Conservation (phyloP, 1,140 invertebrate species). For the Ephestia elutella region DNA sequence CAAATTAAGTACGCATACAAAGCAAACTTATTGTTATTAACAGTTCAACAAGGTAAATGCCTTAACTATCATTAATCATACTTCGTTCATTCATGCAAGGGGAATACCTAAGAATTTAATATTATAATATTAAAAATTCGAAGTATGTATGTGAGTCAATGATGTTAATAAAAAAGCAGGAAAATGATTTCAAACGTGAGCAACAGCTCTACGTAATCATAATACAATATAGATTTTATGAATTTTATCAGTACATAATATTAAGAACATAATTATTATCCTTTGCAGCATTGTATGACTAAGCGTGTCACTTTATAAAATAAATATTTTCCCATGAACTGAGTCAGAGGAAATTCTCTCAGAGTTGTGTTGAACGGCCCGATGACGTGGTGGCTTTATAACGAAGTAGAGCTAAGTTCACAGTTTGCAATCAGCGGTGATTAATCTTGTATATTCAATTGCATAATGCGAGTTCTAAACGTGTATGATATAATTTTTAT, state of each 20-base stretch:
- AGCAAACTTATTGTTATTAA: too few species aligned
- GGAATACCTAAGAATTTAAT: too few species aligned
- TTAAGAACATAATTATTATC: background rate
- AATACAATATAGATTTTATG: background rate
- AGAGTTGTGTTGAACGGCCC: background rate
- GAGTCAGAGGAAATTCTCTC: conserved; percentile 15
- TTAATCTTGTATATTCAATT: background rate
- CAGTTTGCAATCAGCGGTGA: background rate
- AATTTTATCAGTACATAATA: background rate
- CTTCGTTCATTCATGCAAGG: too few species aligned
- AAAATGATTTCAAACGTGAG: background rate
- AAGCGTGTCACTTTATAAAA: conserved; percentile 6
- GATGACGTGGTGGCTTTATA: conserved; percentile 9
- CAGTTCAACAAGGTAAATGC: too few species aligned
- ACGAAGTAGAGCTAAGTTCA: background rate
- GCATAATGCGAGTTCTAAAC: too few species aligned
- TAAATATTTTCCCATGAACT: conserved; percentile 14
- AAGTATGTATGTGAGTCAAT: too few species aligned
- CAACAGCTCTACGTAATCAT: background rate
- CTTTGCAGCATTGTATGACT: conserved; percentile 7
- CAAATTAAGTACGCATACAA: too few species aligned
- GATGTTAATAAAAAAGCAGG: too few species aligned
- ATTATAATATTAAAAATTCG: too few species aligned
- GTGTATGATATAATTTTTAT: too few species aligned
- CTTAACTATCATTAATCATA: too few species aligned